phyloP scores from a whole-genome alignment of 1,140 invertebrate species.

The Spodoptera frugiperda region DNA sequence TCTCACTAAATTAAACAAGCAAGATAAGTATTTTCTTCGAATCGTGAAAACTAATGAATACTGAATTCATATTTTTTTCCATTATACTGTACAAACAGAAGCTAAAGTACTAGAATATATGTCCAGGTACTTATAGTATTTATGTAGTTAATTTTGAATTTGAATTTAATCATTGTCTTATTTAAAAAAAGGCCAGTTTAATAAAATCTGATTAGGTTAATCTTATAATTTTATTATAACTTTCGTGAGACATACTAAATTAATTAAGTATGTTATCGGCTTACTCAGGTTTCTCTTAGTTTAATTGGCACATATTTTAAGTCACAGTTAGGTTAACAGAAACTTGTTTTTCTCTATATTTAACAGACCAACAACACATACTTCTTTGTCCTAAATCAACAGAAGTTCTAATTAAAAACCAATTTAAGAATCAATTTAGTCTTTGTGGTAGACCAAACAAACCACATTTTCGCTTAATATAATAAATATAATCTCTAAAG shows the following conservation, averaged over 20 bases:
- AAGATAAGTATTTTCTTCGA: slow-evolving; percentile 20
- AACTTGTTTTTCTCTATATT: not conserved
- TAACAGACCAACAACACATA: too few relatives aligned
- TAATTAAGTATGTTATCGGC: too few relatives aligned
- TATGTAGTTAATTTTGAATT: too few relatives aligned
- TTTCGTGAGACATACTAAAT: too few relatives aligned
- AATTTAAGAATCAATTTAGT: not conserved
- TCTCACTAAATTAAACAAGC: slow-evolving; percentile 9
- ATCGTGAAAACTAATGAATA: slow-evolving; percentile 13
- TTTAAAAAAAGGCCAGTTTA: not conserved
- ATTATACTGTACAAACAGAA: not conserved
- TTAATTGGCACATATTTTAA: too few relatives aligned
- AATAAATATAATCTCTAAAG: not conserved
- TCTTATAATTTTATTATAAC: too few relatives aligned
- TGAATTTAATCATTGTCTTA: not conserved
- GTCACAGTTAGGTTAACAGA: too few relatives aligned
- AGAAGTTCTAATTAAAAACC: too few relatives aligned
- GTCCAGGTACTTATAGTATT: not conserved
- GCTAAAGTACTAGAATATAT: not conserved
- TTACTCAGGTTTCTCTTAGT: too few relatives aligned
- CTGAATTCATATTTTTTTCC: not conserved
- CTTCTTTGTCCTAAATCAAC: too few relatives aligned
- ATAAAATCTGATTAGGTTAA: too few relatives aligned
- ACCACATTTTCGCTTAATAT: not conserved
- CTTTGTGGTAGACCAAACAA: not conserved